phyloP scores from a whole-genome alignment of 2,113 vertebrate genomes.

The Speoplatyrhinus poulsoni region DNA sequence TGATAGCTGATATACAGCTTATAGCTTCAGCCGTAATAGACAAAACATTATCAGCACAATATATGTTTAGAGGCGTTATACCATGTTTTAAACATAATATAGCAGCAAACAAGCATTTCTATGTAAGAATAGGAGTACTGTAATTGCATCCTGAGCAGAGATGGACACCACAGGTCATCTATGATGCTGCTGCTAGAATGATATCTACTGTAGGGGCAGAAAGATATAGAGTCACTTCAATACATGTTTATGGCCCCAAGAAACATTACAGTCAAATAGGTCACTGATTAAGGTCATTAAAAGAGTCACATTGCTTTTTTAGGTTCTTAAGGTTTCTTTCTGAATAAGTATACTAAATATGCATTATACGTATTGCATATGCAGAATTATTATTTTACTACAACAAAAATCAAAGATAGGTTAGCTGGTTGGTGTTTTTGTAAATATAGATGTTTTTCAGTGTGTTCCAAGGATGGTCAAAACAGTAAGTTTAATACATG shows the following conservation, averaged over 20 bases:
- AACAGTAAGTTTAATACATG: constrained; percentile 76
- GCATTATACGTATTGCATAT: too few relatives aligned
- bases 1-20: constrained; percentile 18
- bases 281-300: constrained; percentile 9
- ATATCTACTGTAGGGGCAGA: too few relatives aligned
- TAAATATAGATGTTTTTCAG: not conserved
- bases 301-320: not conserved
- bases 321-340: not conserved
- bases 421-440: constrained; percentile 1
- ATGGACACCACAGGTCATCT: too few relatives aligned
- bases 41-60: constrained; percentile 42
- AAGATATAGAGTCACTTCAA: too few relatives aligned
- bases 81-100: not conserved
- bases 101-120: not conserved
- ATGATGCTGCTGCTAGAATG: too few relatives aligned
- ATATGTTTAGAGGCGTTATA: constrained; percentile 35
- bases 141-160: too few relatives aligned
- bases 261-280: constrained; percentile 2
- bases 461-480: constrained; percentile 40
- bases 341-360: constrained; percentile 6
- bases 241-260: constrained; percentile 26
- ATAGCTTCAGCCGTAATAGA: constrained; percentile 42
- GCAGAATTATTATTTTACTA: not conserved
- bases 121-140: too few relatives aligned
- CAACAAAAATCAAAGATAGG: not conserved